These are phyloP conservation scores for Trachelus troglodyta DNA, from an alignment of 2,888 invertebrate species.

Conservation along the genomic window DNA sequence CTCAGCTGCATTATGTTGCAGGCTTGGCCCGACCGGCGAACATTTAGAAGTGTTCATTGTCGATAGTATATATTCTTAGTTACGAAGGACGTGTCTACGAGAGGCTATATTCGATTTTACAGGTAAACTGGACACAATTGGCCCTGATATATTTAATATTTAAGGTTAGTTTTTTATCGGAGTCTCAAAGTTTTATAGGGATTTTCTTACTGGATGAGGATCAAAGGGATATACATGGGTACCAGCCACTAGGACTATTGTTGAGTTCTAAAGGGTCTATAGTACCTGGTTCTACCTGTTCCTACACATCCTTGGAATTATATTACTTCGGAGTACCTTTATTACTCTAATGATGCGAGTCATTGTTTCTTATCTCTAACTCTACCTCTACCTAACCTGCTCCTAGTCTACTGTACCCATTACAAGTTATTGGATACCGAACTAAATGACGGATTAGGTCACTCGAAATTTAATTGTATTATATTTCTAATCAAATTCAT, in stretches of 20 bases:
- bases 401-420: neutral
- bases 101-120: neutral
- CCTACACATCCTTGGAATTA: neutral
- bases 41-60: neutral
- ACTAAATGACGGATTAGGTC: neutral
- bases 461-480: neutral
- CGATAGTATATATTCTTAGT: neutral
- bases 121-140: neutral
- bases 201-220: neutral
- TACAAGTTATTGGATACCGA: neutral
- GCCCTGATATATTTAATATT: neutral
- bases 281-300: neutral
- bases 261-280: neutral
- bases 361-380: neutral
- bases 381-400: neutral
- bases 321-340: neutral
- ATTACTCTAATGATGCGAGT: neutral
- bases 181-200: neutral
- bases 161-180: neutral
- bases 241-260: neutral
- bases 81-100: neutral
- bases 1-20: neutral
- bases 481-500: neutral
- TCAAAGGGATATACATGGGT: neutral
- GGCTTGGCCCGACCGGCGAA: neutral